Percentiles rank a stretch among this genome's conserved stretches.
Conservation (phyloP, 35 echinoderm and acorn worm species). For the Heliocidaris tuberculata region DNA sequence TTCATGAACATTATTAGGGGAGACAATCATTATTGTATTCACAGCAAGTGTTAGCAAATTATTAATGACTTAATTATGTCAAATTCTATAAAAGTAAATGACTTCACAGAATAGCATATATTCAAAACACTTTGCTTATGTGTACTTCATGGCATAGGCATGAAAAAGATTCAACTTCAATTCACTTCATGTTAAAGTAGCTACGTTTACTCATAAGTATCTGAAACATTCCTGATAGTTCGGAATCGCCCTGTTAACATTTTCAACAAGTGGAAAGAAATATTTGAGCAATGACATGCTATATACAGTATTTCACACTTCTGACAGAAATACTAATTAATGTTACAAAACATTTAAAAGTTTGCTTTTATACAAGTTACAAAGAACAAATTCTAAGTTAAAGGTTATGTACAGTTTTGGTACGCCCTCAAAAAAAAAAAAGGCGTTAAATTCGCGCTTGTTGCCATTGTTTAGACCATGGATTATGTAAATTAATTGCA, state of each 20-base stretch:
- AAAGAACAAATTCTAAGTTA: constrained; percentile 15
- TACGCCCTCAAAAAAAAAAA: too few species aligned
- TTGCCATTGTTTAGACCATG: too few species aligned
- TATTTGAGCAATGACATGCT: constrained; percentile 12
- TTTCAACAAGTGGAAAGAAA: constrained; percentile 6
- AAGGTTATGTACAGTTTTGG: background rate
- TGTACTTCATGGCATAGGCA: too few species aligned
- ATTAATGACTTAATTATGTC: too few species aligned
- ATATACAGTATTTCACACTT: background rate
- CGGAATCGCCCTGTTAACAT: background rate
- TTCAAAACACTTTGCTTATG: background rate
- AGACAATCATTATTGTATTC: too few species aligned
- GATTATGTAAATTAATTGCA: too few species aligned
- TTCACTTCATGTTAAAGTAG: background rate
- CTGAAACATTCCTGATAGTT: background rate
- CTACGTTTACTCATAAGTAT: background rate
- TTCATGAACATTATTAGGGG: too few species aligned
- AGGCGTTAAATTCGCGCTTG: too few species aligned
- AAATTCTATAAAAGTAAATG: background rate
- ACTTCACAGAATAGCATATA: background rate
- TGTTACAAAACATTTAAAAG: background rate
- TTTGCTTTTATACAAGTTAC: constrained; percentile 7
- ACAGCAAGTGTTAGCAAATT: too few species aligned
- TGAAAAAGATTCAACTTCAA: background rate
- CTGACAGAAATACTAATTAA: background rate